Conservation (phyloP, 2,113 vertebrate genomes). For the Regulus satrapa region DNA sequence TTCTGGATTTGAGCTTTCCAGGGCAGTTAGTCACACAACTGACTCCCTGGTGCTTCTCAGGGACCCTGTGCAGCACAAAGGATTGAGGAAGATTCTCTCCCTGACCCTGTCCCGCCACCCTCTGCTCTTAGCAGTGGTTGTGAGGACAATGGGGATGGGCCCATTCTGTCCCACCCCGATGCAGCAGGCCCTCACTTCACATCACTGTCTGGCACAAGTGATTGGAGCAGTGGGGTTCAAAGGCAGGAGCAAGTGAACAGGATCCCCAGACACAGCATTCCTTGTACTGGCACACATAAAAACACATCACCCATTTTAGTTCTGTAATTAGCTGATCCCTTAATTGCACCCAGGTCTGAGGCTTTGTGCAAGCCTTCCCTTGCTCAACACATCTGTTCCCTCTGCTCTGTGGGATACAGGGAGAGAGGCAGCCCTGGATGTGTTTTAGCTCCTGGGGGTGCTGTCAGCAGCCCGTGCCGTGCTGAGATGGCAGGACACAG, state of each 20-base stretch:
- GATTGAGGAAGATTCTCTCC: background rate
- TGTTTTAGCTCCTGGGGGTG: background rate
- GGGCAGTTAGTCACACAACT: background rate
- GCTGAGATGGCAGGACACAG: background rate
- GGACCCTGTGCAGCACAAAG: background rate
- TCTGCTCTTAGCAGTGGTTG: background rate
- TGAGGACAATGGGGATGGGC: background rate
- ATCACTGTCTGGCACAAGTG: background rate
- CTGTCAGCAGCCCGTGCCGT: accelerated
- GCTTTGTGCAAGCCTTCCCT: background rate
- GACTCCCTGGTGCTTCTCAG: background rate
- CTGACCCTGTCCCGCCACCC: accelerated
- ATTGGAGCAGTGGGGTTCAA: background rate
- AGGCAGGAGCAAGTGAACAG: background rate
- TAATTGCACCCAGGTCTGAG: background rate
- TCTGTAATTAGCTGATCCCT: background rate
- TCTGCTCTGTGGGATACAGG: background rate
- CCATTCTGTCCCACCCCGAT: background rate
- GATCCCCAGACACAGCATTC: background rate
- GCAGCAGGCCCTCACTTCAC: background rate
- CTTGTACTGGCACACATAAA: accelerated
- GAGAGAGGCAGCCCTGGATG: background rate
- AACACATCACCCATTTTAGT: background rate
- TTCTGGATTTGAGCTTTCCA: background rate
- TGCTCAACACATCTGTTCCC: background rate